A percentile compares a stretch with the other conserved stretches of the same genome.
Conservation (phyloP, 2,113 vertebrate species). For the Prunella himalayana region DNA sequence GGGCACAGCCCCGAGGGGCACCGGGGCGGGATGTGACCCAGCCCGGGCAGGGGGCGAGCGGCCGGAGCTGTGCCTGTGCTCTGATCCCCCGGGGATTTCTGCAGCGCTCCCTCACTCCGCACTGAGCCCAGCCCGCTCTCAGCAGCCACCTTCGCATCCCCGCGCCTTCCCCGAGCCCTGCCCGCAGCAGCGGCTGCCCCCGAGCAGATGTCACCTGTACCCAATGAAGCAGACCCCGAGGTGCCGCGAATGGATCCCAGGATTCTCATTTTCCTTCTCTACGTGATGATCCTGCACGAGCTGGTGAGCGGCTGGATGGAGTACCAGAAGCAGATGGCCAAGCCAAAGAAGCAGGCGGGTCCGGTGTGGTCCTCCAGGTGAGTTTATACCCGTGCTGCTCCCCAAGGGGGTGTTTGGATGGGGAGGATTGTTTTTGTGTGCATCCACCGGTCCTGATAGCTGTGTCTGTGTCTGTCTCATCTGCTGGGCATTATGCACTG, state of each 20-base stretch:
- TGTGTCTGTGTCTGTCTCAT: not conserved
- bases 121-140: not conserved
- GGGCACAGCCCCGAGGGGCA: too few relatives aligned
- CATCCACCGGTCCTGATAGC: rapidly evolving
- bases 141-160: not conserved
- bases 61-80: not conserved
- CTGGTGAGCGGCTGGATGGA: slow-evolving; percentile 88
- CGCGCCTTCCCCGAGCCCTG: not conserved
- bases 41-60: not conserved
- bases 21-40: not conserved
- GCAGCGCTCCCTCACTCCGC: not conserved
- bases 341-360: slow-evolving; percentile 73
- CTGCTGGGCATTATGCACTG: not conserved
- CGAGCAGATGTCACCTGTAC: slow-evolving; percentile 18
- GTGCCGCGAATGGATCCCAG: slow-evolving; percentile 81
- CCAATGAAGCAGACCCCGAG: slow-evolving; percentile 53
- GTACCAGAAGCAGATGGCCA: slow-evolving; percentile 78
- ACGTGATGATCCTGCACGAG: slow-evolving; percentile 86
- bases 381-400: not conserved
- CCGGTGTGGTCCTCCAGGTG: slow-evolving; percentile 79
- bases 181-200: not conserved
- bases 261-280: slow-evolving; percentile 87
- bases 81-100: not conserved
- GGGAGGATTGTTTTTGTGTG: not conserved
- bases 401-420: not conserved